Evolutionary conservation across 2,888 invertebrate genomes (phyloP), one percentile per base, ranked within the genome.

Genomic region (Lottia scabra): DNA sequence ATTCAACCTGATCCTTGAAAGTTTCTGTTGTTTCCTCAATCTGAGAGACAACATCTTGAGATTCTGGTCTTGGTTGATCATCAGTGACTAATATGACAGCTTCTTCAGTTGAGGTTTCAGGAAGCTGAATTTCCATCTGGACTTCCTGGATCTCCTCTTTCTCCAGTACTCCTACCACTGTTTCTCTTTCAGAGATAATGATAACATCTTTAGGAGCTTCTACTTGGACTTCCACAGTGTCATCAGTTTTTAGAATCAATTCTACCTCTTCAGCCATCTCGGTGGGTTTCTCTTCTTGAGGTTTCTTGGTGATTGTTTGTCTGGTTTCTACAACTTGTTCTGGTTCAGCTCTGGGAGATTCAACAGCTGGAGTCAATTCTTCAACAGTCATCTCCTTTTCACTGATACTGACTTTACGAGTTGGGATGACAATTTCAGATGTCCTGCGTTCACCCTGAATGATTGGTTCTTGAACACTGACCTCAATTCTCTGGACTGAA

Each of bases 401-500:
- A 27, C 78, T 68, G 16, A 70, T 73, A 30, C 80, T 80, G 30
- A 80, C 76, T 70, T 83, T 80, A 19, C 78, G 71, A 62, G 81
- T 79, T 19, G 84, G 80, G 15, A 85, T 78, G 26, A 80, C 74
- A 63, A 85, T 79, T 74, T 85, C 84, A 38, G 81, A 81, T 62
- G 75, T 77, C 68, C 83, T 78, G 0, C 82, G 81, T 65, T 81
- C 79, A 66, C 80, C 78, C 46, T 81, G 80, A 75, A 85, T 82
- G 13, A 78, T 76, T 38, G 82, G 74, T 70, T 85, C 83, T 67
- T 85, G 80, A 63, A 86, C 83, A 71, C 85, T 84, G 45, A 86
- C 83, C 63, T 86, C 86, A 78, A 85, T 85, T 71, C 81, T 80
- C 66, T 85, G 80, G 72, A 77, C 78, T 26, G 82, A 78, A 44